Evolutionary conservation across 1,140 invertebrate genomes (phyloP).

Genomic region (Palaemon carinicauda): DNA sequence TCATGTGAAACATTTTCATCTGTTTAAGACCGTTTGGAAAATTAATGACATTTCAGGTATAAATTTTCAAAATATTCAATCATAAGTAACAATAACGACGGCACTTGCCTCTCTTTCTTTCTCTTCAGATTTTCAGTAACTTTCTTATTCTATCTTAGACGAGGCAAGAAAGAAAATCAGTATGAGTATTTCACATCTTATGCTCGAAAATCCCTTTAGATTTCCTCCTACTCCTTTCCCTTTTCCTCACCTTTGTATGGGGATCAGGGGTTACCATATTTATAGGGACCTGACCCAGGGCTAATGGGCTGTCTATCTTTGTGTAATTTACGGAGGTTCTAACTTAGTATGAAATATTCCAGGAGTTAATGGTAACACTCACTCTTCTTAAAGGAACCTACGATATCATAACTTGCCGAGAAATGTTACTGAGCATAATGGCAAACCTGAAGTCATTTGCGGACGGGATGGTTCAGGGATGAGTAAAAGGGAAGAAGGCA

Average conservation of each 20-base stretch:
- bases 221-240: neutral
- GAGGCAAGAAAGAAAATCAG: too few relatives aligned
- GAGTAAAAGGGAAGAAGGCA: neutral
- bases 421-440: slow-evolving; percentile 30
- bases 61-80: too few relatives aligned
- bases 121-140: neutral
- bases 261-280: neutral
- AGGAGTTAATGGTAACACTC: slow-evolving; percentile 38
- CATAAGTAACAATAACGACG: too few relatives aligned
- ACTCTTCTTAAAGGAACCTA: slow-evolving; percentile 29
- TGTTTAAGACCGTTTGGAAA: too few relatives aligned
- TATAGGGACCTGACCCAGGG: slow-evolving; percentile 21
- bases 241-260: neutral
- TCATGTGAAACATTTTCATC: too few relatives aligned
- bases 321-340: slow-evolving; percentile 34
- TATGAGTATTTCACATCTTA: too few relatives aligned
- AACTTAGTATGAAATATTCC: slow-evolving; percentile 40
- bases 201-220: neutral
- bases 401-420: slow-evolving; percentile 2
- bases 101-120: neutral
- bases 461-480: neutral
- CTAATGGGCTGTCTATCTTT: slow-evolving; percentile 39
- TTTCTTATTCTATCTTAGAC: neutral
- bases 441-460: neutral
- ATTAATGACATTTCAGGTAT: too few relatives aligned